Percentiles rank a stretch among this genome's conserved stretches.
These are phyloP conservation scores for Notamacropus eugenii DNA, from an alignment of 2,797 vertebrate species.

Conservation along the genomic window DNA sequence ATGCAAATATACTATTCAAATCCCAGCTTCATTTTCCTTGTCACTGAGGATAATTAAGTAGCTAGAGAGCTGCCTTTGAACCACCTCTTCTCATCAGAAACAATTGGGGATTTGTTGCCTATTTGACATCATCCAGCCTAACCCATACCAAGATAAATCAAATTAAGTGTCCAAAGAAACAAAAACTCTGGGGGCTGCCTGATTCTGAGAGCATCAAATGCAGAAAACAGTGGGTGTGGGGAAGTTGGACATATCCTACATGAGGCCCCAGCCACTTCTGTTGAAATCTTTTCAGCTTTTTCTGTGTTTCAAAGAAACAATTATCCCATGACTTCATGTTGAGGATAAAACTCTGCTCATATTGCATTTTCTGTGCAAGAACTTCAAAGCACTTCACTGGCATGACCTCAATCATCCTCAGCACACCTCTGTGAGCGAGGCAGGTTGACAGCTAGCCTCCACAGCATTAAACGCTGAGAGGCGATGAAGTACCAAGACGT, in stretches of 20 bases:
- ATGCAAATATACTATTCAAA: conserved; percentile 60
- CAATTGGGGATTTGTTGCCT: neutral
- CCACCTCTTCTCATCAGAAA: conserved; percentile 26
- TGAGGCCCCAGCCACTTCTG: neutral
- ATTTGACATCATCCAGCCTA: conserved; percentile 60
- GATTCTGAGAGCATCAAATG: neutral
- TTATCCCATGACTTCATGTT: neutral
- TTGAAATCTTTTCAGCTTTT: neutral
- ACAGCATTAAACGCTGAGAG: neutral
- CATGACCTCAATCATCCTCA: neutral
- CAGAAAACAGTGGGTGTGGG: neutral
- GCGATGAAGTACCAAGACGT: neutral
- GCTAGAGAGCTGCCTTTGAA: conserved; percentile 30
- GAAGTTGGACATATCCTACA: rapidly evolving
- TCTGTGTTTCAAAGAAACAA: neutral
- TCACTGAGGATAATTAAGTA: conserved; percentile 51
- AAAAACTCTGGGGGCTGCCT: conserved; percentile 18
- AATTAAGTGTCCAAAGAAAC: conserved; percentile 58
- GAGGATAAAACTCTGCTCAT: neutral
- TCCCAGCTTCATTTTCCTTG: conserved; percentile 3
- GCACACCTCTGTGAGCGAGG: neutral
- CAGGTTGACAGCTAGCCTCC: neutral
- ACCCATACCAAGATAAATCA: conserved; percentile 31
- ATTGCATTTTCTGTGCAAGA: neutral
- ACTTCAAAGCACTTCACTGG: conserved; percentile 20